phyloP scores from a whole-genome alignment of 2,797 vertebrate genomes.

The Gymnopithys bicolor region DNA sequence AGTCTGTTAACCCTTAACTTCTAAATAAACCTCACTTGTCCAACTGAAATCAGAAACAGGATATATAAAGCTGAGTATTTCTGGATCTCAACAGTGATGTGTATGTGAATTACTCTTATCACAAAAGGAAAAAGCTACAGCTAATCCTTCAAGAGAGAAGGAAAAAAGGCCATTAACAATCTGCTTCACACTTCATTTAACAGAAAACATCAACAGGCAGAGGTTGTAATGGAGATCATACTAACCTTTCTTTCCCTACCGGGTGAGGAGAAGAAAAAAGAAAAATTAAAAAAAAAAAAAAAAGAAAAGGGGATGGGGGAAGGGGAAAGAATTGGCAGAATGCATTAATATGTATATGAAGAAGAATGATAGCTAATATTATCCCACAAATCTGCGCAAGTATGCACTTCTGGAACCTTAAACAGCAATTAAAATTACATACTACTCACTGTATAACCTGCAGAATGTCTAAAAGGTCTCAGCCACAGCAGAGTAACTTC shows the following conservation, averaged over 20 bases:
- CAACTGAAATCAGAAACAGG: background rate
- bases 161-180: background rate
- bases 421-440: background rate
- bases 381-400: background rate
- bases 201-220: background rate
- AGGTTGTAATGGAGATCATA: background rate
- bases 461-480: constrained; percentile 10
- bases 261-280: background rate
- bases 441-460: background rate
- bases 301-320: rapidly evolving
- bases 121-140: constrained; percentile 12
- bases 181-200: background rate
- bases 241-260: background rate
- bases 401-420: background rate
- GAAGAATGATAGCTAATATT: background rate
- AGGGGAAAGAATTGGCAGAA: background rate
- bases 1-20: background rate
- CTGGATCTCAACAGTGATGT: background rate
- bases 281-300: background rate
- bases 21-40: background rate
- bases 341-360: background rate
- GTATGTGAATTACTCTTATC: background rate
- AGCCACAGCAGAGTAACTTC: background rate
- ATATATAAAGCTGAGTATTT: background rate
- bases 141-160: background rate